Base-by-base conservation (phyloP, 2,888 invertebrate genomes). In the Megastigmus dorsalis region DNA sequence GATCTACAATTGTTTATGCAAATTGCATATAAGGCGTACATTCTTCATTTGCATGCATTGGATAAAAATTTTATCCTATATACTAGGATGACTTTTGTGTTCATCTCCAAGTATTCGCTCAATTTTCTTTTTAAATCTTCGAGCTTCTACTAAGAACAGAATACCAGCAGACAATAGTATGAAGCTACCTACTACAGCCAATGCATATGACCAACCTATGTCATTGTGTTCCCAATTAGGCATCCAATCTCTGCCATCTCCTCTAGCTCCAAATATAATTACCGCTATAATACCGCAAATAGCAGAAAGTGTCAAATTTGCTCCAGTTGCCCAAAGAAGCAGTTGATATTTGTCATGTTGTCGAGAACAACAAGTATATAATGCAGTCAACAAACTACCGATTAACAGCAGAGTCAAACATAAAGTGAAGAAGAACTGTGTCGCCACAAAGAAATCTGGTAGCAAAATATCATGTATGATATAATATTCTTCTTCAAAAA, bases 201-300 rank as follows among this genome's bases (percentile, higher is more conserved):
- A 89, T 0, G 95, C 98, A 89, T 93, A 98, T 0, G 97, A 95
- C 97, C 97, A 98, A 10, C 97, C 94, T 67, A 98, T 91, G 86
- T 96, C 95, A 89, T 98, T 98, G 86, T 97, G 95, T 82, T 98
- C 95, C 95, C 97, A 96, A 83, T 96, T 93, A 0, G 98, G 97
- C 95, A 98, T 96, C 95, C 97, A 97, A 83, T 95, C 96, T 78
- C 98, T 91, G 3, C 95, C 94, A 88, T 97, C 97, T 3, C 97
- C 97, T 85, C 94, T 92, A 0, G 94, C 94, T 41, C 97, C 98
- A 88, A 98, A 98, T 70, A 95, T 93, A 2, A 95, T 91, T 0
- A 96, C 93, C 0, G 96, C 93, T 83, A 97, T 93, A 1, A 96
- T 90, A 9, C 97, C 96, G 80, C 94, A 93, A 50, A 95, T 84